A percentile compares a stretch with the other conserved stretches of the same genome.
phyloP scores from a whole-genome alignment of 2,888 invertebrate genomes.

The Arctia plantaginis region DNA sequence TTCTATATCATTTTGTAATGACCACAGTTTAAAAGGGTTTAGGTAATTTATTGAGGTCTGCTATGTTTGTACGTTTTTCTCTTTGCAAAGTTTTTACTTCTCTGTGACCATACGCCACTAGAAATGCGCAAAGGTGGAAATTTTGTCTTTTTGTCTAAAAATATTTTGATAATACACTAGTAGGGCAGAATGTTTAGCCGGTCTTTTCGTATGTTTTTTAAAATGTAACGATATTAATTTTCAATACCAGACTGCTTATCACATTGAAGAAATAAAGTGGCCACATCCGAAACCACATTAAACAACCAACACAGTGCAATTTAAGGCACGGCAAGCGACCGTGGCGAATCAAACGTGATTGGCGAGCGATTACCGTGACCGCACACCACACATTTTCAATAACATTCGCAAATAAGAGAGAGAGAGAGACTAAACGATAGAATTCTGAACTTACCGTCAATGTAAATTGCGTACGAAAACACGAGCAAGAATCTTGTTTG shows the following conservation, averaged over 20 bases:
- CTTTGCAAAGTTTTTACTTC: background rate
- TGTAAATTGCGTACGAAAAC: conserved; percentile 27
- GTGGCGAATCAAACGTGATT: conserved; percentile 53
- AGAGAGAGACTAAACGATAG: no score
- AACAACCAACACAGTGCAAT: conserved; percentile 39
- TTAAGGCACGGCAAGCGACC: conserved; percentile 38
- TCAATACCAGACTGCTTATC: conserved; percentile 43
- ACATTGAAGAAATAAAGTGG: conserved; percentile 44
- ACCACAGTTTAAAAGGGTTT: background rate
- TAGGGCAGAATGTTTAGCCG: no score
- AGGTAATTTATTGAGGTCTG: background rate
- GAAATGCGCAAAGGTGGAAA: no score
- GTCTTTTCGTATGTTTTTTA: background rate
- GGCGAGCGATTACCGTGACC: conserved; percentile 53
- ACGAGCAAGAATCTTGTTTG: conserved; percentile 27
- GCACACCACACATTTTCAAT: conserved; percentile 40
- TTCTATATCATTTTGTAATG: background rate
- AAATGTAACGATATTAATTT: conserved; percentile 22
- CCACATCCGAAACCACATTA: conserved; percentile 50
- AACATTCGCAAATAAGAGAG: conserved; percentile 30
- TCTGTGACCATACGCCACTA: no score
- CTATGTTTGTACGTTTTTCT: background rate
- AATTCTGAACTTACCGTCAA: conserved; percentile 31
- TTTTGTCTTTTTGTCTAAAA: no score
- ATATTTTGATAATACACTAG: no score